Evolutionary conservation across 2,797 vertebrate species (phyloP).

Genomic region (Gobio occitaniae): DNA sequence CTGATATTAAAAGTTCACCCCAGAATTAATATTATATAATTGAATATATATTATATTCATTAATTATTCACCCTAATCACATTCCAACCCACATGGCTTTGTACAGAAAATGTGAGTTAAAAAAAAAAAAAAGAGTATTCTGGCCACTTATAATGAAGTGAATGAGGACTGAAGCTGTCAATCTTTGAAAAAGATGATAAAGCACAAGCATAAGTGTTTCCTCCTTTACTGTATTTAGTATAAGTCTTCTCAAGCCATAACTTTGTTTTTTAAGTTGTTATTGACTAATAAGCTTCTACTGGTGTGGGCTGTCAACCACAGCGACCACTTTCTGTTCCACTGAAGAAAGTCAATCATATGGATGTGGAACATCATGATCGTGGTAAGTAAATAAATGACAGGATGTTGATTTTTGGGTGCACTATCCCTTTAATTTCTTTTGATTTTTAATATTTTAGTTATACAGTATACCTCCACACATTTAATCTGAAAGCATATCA

Average conservation of each 20-base stretch:
- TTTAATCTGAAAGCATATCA: too few species aligned
- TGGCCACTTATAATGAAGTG: neutral
- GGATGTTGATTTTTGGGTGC: neutral
- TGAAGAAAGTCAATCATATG: neutral
- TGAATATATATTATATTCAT: too few species aligned
- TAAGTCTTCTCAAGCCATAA: too few species aligned
- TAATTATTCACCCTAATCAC: neutral
- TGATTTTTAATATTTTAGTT: too few species aligned
- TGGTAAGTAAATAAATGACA: neutral
- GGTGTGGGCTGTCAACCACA: neutral
- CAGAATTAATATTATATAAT: neutral
- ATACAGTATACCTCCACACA: too few species aligned
- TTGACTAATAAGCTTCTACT: too few species aligned
- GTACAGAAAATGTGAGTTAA: neutral
- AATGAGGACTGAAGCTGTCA: neutral
- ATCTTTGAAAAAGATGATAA: neutral
- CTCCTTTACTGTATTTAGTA: too few species aligned
- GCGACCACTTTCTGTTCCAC: neutral
- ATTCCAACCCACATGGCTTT: neutral
- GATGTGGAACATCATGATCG: too few species aligned
- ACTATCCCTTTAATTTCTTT: too few species aligned
- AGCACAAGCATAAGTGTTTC: too few species aligned
- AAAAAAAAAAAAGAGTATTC: neutral
- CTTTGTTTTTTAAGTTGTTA: too few species aligned
- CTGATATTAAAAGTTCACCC: neutral